phyloP scores from a whole-genome alignment of 2,888 invertebrate species.

The Drosophila sordidapex region DNA sequence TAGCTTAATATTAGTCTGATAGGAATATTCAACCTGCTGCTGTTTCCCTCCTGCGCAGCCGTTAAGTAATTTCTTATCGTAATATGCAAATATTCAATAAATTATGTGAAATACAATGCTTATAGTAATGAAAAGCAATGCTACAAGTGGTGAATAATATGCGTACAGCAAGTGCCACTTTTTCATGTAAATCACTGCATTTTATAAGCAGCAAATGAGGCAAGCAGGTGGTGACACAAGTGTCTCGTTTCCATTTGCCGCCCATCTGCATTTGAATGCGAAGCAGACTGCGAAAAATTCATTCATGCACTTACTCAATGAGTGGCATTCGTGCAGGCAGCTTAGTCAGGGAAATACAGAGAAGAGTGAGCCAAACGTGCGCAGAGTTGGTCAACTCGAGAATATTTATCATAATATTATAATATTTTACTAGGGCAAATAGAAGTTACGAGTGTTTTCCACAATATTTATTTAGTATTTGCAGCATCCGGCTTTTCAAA shows the following conservation, averaged over 20 bases:
- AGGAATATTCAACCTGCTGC: not conserved
- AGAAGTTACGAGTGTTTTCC: constrained; percentile 33
- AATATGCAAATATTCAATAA: constrained; percentile 59
- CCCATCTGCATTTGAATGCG: constrained; percentile 54
- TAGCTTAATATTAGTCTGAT: not conserved
- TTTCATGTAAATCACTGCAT: constrained; percentile 66
- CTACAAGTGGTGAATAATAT: constrained; percentile 60
- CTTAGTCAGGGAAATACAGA: not conserved
- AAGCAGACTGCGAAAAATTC: constrained; percentile 57
- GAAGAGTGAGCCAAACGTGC: constrained; percentile 9
- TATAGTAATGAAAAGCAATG: constrained; percentile 27
- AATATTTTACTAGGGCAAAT: constrained; percentile 35
- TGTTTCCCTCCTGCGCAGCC: not conserved
- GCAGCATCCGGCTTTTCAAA: constrained; percentile 1
- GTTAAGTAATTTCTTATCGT: constrained; percentile 15
- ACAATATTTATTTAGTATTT: constrained; percentile 27
- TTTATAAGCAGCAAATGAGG: constrained; percentile 64
- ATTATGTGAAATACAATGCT: constrained; percentile 60
- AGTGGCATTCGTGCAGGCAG: constrained; percentile 30
- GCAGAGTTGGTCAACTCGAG: constrained; percentile 34
- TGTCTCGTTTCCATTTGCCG: not conserved
- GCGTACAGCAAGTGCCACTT: constrained; percentile 68
- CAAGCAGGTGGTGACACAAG: constrained; percentile 27
- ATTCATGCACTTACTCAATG: constrained; percentile 63
- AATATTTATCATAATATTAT: constrained; percentile 40